Evolutionary conservation across 2,797 vertebrate genomes (phyloP).

Genomic region (Gadopsis bispinosus): DNA sequence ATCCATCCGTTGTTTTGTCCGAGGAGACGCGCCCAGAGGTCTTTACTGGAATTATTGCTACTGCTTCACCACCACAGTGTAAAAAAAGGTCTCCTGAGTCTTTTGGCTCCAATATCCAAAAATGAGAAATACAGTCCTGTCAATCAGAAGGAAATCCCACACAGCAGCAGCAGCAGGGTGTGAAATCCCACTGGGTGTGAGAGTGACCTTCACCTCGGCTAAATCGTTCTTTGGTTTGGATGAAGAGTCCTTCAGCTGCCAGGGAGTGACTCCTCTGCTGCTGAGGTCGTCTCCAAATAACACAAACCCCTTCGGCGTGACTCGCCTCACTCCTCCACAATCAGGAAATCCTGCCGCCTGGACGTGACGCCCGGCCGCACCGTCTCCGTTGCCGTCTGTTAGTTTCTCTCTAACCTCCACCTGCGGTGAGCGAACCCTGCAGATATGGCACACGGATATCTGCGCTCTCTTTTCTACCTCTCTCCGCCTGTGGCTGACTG

Average conservation of each 20-base stretch:
- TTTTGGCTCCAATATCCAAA: background rate
- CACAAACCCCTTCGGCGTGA: constrained; percentile 20
- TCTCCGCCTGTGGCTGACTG: background rate
- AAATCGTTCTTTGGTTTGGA: background rate
- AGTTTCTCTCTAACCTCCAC: constrained; percentile 17
- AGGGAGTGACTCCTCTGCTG: background rate
- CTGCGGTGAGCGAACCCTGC: background rate
- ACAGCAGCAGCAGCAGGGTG: background rate
- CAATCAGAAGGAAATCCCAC: background rate
- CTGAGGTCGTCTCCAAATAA: constrained; percentile 18
- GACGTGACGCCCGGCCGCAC: background rate
- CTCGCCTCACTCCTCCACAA: constrained; percentile 16
- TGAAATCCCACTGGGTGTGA: background rate
- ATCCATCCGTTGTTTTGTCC: background rate
- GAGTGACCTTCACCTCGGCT: background rate
- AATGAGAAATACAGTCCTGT: background rate
- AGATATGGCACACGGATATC: background rate
- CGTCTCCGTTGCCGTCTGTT: background rate
- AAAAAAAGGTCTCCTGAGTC: background rate
- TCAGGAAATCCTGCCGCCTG: background rate
- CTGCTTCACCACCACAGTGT: background rate
- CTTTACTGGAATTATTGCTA: background rate
- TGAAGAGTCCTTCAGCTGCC: background rate
- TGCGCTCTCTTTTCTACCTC: background rate
- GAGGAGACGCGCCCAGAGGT: background rate